A percentile compares a stretch with the other conserved stretches of the same genome.
Evolutionary conservation across 1,140 invertebrate genomes (phyloP).

Genomic region (Hypothenemus hampei): DNA sequence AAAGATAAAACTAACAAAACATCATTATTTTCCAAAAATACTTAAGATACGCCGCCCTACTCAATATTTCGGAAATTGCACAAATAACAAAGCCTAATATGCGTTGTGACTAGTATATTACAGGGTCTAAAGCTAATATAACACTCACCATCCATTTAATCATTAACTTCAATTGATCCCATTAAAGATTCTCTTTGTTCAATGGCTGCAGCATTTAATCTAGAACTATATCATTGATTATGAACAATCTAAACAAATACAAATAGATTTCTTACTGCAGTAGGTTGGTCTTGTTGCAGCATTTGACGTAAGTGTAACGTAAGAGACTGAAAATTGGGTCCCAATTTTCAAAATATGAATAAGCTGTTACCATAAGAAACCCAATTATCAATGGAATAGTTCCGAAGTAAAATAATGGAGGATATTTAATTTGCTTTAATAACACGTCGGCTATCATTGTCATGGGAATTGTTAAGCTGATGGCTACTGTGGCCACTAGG

Average conservation of each 20-base stretch:
- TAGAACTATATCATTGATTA: neutral
- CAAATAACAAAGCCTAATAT: too few species aligned
- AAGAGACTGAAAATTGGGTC: conserved; percentile 69
- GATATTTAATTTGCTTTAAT: conserved; percentile 68
- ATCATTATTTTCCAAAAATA: too few species aligned
- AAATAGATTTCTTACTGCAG: conserved; percentile 32
- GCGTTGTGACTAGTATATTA: too few species aligned
- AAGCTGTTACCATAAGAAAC: conserved; percentile 67
- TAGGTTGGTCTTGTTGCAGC: conserved; percentile 33
- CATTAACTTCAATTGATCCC: too few species aligned
- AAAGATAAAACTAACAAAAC: too few species aligned
- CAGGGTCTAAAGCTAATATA: too few species aligned
- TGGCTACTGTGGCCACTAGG: conserved; percentile 74
- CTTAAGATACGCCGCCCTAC: too few species aligned
- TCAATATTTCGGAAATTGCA: too few species aligned
- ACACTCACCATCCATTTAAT: too few species aligned
- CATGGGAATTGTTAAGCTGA: conserved; percentile 80
- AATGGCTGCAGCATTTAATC: neutral
- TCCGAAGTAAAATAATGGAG: conserved; percentile 73
- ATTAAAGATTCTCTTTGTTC: neutral
- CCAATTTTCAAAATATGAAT: conserved; percentile 80
- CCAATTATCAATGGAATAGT: conserved; percentile 72
- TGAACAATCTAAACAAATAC: neutral
- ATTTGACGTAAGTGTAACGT: conserved; percentile 48
- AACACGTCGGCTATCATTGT: conserved; percentile 78